A percentile compares a stretch with the other conserved stretches of the same genome.
Conservation (phyloP, 2,113 vertebrate species). For the Xenopus tropicalis region DNA sequence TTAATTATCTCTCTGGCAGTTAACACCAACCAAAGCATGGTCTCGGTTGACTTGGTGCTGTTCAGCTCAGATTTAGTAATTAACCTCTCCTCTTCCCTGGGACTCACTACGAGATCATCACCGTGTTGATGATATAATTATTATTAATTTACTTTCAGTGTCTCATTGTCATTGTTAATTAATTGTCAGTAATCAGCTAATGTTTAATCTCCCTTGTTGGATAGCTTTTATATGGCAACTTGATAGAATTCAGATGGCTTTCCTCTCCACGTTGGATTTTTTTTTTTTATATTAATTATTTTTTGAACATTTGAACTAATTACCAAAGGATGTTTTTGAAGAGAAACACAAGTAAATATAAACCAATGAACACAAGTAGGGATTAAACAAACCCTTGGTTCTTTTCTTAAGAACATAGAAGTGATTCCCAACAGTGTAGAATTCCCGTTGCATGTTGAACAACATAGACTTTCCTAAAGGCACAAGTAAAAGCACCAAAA, state of each 20-base stretch:
- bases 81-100: conserved; percentile 80
- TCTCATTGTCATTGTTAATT: conserved; percentile 82
- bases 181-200: conserved; percentile 83
- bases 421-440: no score
- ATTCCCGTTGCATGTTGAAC: no score
- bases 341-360: no score
- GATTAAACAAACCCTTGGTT: no score
- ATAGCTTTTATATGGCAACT: conserved; percentile 61
- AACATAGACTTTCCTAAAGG: no score
- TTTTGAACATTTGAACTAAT: no score
- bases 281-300: background rate
- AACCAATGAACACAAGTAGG: no score
- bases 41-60: conserved; percentile 66
- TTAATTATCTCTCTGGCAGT: conserved; percentile 73
- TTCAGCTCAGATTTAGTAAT: conserved; percentile 73
- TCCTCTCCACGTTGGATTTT: conserved; percentile 27
- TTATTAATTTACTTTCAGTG: conserved; percentile 79
- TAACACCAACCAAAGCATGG: conserved; percentile 66
- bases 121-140: conserved; percentile 79
- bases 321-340: no score
- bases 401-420: no score
- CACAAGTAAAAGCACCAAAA: no score
- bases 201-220: conserved; percentile 75
- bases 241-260: conserved; percentile 51
- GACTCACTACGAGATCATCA: conserved; percentile 75